Evolutionary conservation across 2,113 vertebrate species (phyloP).

Genomic region (Copsychus sechellarum): DNA sequence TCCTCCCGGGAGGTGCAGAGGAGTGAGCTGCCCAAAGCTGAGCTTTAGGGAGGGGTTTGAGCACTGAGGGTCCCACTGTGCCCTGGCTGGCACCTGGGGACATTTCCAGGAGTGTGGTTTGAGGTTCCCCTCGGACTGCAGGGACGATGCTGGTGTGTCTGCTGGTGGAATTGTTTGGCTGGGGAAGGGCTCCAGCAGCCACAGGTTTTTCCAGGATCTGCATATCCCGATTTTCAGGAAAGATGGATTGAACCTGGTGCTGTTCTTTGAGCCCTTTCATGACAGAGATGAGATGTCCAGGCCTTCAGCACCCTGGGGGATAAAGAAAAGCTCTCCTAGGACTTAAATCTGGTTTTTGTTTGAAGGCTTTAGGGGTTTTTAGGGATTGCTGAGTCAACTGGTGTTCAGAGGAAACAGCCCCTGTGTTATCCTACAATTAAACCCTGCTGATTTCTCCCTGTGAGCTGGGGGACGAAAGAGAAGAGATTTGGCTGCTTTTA

Average conservation of each 20-base stretch:
- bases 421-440: too few relatives aligned
- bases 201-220: not conserved
- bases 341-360: not conserved
- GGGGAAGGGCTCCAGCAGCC: not conserved
- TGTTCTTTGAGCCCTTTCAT: not conserved
- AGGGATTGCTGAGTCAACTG: not conserved
- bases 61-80: not conserved
- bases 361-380: not conserved
- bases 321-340: not conserved
- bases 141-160: not conserved
- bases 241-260: not conserved
- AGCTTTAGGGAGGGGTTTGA: not conserved
- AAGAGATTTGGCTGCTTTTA: not conserved
- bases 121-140: not conserved
- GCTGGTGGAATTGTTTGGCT: too few relatives aligned
- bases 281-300: not conserved
- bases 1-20: not conserved
- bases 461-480: not conserved
- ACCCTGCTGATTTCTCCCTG: fast-evolving
- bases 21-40: not conserved
- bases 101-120: too few relatives aligned
- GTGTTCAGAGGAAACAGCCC: not conserved
- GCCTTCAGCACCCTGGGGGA: not conserved
- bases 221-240: not conserved
- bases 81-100: not conserved